Base-by-base conservation (phyloP, 2,797 vertebrate genomes). In the Atherinosoma microstoma region DNA sequence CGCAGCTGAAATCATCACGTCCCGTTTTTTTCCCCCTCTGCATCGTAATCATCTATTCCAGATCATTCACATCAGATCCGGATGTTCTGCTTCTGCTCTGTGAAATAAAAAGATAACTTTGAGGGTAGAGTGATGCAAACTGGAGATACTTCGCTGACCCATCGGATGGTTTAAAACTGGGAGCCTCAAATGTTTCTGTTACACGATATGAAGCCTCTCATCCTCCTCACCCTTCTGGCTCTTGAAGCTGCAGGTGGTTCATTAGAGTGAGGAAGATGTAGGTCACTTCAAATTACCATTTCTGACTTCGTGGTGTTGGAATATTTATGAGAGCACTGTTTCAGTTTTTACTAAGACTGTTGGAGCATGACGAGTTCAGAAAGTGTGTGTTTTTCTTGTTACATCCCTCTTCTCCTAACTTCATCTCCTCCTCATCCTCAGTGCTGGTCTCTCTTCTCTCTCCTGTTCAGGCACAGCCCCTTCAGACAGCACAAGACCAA, bases 401-500 rank as follows among this genome's bases (percentile, higher is more conserved):
- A 12, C 27, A 30, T 15, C 4, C 36, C 34, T 40, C n/a, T n/a
- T 51, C 1, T 8, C 29, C 47, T 57, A 11, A 35, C 22, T 7
- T 7, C 20, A 24, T 3, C 16, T 22, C 2, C 16, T 47, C 38
- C 6, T 67, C 22, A 51, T 49, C 18, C 20, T 47, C 56, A 62
- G 8, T 27, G 0, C 67, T 10, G 53, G 7, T 75, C 54, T 47
- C 51, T 62, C 27, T 40, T 73, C n/a, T 64, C 27, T 67, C 60
- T 67, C 72, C 60, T 60, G 36, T 62, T 0, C 87, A 99, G 98
- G 64, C 98, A 99, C 95, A 99, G 98, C 91, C 98, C 98, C 57
- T 99, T 99, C 95, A 94, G 98, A 72, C 98, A 99, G 81, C 98
- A 99, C 92, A 99, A 99, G 95, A 99, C 98, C 96, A 99, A 99